Base-by-base conservation (phyloP, 1,140 invertebrate genomes). In the Drosophila prosaltans region DNA sequence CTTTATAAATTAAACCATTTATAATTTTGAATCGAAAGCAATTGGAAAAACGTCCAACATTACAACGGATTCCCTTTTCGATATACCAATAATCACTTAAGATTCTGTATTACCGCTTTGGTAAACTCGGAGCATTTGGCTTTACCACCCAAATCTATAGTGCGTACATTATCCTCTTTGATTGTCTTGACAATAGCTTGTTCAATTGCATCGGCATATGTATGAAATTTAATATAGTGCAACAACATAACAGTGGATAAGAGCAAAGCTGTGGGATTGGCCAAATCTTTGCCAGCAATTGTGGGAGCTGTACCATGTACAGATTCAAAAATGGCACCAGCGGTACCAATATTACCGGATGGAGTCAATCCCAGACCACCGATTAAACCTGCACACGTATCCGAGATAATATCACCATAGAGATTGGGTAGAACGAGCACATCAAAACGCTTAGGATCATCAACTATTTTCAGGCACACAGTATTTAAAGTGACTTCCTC, bases 261-360 rank as follows among this genome's bases (percentile, higher is more conserved):
- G 9, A 99, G 94, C 0, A 99, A 94, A 5, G 99, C 99, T 21
- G 99, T 99, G 1, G 99, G 99, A 93, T 99, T 99, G 7, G 99
- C 99, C 93, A 98, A 96, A 93, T 99, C 98, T 93, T 98, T 96
- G 28, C 99, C 99, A 69, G 99, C 99, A 90, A 99, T 99, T 91
- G 99, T 98, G 0, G 99, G 99, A n/a, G 99, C 99, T 54, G 99
- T 99, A 69, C 99, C 99, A 91, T 99, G 99, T 2, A 99, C 98
- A 48, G 98, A 99, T 95, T 99, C 99, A 92, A 99, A 99, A 40
- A 99, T 95, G 55, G 99, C 99, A 65, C 98, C 98, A 88, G 97
- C 97, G 78, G 98, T 94, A 69, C 99, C 99, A 92, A 99, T 99
- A 92, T 99, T 99, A 57, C 98, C 99, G 78, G 98, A 99, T 1